Conservation (phyloP, 2,113 vertebrate species). For the Tichodroma muraria region DNA sequence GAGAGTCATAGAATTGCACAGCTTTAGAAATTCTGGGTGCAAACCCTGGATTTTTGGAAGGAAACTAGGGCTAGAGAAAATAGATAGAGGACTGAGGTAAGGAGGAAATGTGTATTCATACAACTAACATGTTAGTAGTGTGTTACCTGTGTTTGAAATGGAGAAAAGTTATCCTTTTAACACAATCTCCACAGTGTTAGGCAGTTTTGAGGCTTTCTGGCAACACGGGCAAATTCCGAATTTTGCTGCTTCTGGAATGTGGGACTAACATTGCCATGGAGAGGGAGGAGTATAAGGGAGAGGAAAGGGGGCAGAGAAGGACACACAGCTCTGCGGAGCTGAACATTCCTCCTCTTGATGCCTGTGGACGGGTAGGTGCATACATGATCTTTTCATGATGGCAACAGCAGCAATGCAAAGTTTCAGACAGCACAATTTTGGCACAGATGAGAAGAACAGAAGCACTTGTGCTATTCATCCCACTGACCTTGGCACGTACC, state of each 20-base stretch:
- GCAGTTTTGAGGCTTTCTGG: neutral
- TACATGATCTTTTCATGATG: neutral
- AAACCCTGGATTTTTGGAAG: neutral
- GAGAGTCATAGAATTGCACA: neutral
- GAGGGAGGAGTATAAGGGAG: neutral
- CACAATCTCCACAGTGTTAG: neutral
- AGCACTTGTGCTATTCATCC: neutral
- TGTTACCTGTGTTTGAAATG: neutral
- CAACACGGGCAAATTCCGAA: neutral
- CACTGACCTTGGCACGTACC: neutral
- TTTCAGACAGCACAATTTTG: neutral
- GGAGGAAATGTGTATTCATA: neutral
- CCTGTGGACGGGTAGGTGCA: neutral
- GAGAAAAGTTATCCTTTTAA: neutral
- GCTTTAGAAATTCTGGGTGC: neutral
- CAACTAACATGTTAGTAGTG: rapidly evolving
- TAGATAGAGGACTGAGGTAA: neutral
- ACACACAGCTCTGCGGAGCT: neutral
- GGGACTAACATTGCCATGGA: neutral
- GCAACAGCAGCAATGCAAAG: neutral
- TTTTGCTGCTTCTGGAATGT: neutral
- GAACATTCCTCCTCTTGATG: neutral
- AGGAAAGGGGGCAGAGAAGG: neutral
- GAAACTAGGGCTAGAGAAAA: neutral
- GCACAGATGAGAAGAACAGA: neutral